Base-by-base conservation (phyloP, 1,140 invertebrate species). In the Vanessa atalanta region DNA sequence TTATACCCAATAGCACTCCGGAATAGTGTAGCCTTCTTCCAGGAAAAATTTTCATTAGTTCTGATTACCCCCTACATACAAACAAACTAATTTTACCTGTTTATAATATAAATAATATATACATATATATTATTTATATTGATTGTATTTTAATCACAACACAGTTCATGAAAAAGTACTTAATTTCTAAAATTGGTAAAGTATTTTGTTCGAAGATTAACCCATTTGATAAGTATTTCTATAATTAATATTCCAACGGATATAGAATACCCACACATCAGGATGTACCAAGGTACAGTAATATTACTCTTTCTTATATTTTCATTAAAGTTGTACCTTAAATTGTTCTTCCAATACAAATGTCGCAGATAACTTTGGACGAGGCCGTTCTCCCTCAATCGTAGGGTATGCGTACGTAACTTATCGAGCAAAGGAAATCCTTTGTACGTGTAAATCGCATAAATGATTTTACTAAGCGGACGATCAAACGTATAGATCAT, bases 371-470 rank as follows among this genome's bases (percentile, higher is more conserved):
- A 70, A 43, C 75, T 57, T 3, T 75, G 55, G 1, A 87, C 77
- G 2, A 88, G 57, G 15, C 88, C 88, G 47, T 68, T 83, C 61
- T 90, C 88, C 68, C 83, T 76, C 13, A 89, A 14, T 9, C 77
- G 77, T 3, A 86, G 60, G 8, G 79, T 55, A 13, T 76, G 68
- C 12, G 26, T 47, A 14, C 82, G 65, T 11, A 90, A 55, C 13
- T 65, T 75, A 0, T 75, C 23, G 0, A 64, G 7, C 43, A 85
- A 47, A 1, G 88, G 88, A 68, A 90, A 90, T 8, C 87, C 88
- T 70, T 89, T 89, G 37, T 88, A 81, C 1, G 86, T 50, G 37
- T 85, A 90, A 16, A 83, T 82, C 0, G 79, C 75, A 26, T 85
- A 87, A 0, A 87, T 78, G 1, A 86, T 65, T 63, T 83, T 84